Percentiles rank a stretch among this genome's conserved stretches.
Conservation (phyloP, 92 coral and sea anemone species). For the Virgularia gustaviana region DNA sequence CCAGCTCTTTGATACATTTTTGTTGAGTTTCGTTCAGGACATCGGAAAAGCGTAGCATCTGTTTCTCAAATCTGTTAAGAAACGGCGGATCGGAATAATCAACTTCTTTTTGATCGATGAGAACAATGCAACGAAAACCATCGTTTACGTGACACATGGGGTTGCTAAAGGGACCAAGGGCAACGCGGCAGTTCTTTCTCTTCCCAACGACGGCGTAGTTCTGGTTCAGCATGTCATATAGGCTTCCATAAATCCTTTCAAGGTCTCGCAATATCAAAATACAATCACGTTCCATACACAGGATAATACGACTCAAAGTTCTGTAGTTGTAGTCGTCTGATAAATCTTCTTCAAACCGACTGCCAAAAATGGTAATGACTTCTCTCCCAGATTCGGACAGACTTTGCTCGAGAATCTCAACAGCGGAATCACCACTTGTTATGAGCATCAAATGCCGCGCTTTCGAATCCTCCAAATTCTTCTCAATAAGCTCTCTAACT, state of each 20-base stretch:
- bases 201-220: conserved; percentile 93
- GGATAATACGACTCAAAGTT: conserved; percentile 86
- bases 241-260: conserved; percentile 92
- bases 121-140: conserved; percentile 90
- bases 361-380: conserved; percentile 89
- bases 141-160: conserved; percentile 99
- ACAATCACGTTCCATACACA: conserved; percentile 94
- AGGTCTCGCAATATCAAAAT: conserved; percentile 85
- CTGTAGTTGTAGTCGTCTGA: conserved; percentile 93
- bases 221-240: conserved; percentile 97
- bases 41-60: conserved; percentile 82
- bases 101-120: conserved; percentile 78
- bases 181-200: conserved; percentile 90
- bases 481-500: conserved; percentile 65
- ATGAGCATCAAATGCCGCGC: conserved; percentile 96
- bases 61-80: conserved; percentile 95
- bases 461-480: conserved; percentile 67
- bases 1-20: conserved; percentile 52
- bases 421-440: conserved; percentile 91
- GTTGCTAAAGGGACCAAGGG: conserved; percentile 92
- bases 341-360: conserved; percentile 90
- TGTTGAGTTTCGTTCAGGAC: conserved; percentile 57
- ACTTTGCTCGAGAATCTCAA: conserved; percentile 79
- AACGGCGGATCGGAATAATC: conserved; percentile 94
- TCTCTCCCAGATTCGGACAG: conserved; percentile 68